Evolutionary conservation across 2,888 invertebrate species (phyloP).

Genomic region (Lordiphosa fenestrarum): DNA sequence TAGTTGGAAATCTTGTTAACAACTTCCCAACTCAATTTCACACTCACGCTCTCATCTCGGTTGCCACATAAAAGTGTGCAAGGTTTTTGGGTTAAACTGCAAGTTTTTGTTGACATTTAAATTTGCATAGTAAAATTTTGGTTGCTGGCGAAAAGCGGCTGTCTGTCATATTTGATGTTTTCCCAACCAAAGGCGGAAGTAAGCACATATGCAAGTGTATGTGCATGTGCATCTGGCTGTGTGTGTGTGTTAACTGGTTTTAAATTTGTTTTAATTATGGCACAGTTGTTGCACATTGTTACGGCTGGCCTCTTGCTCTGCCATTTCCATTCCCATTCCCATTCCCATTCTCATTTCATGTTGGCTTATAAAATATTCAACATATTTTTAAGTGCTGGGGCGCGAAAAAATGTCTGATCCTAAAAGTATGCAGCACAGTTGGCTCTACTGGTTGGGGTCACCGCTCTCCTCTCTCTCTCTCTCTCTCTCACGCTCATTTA

Average conservation of each 20-base stretch:
- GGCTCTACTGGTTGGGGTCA: slow-evolving; percentile 2
- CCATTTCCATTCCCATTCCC: slow-evolving; percentile 16
- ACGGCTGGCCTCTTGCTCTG: slow-evolving; percentile 4
- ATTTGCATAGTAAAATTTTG: slow-evolving; percentile 69
- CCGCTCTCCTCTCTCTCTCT: slow-evolving; percentile 6
- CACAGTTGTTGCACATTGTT: slow-evolving; percentile 57
- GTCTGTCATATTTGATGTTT: slow-evolving; percentile 71
- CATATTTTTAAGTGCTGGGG: slow-evolving; percentile 65
- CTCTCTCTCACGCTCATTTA: too few relatives aligned
- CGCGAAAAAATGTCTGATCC: slow-evolving; percentile 53
- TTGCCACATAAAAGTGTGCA: slow-evolving; percentile 19
- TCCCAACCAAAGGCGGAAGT: slow-evolving; percentile 64
- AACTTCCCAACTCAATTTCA: too few relatives aligned
- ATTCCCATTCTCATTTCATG: slow-evolving; percentile 14
- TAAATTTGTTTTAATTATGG: slow-evolving; percentile 71
- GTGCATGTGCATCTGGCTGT: slow-evolving; percentile 14
- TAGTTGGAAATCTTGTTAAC: background rate
- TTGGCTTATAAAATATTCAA: slow-evolving; percentile 58
- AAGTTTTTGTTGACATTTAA: slow-evolving; percentile 74
- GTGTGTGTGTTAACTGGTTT: slow-evolving; percentile 63
- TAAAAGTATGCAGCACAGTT: slow-evolving; percentile 54
- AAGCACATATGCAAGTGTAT: slow-evolving; percentile 25
- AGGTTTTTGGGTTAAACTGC: slow-evolving; percentile 73
- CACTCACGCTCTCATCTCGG: slow-evolving; percentile 20
- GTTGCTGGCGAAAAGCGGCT: slow-evolving; percentile 31